Base-by-base conservation (phyloP, 2,888 invertebrate species). In the Eupithecia abbreviata region DNA sequence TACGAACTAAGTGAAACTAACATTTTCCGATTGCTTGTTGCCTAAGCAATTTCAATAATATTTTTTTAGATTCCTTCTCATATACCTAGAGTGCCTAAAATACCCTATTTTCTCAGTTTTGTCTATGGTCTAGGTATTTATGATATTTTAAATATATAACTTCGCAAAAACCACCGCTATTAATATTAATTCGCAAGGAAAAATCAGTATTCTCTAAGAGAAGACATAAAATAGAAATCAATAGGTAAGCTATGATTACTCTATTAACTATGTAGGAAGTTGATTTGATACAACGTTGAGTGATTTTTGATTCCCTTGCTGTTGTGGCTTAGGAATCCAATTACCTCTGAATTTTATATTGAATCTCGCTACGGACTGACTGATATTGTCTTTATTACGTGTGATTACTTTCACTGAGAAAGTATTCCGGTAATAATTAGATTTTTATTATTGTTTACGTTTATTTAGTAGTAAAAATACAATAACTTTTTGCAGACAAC, bases 331-430 rank as follows among this genome's bases (percentile, higher is more conserved):
- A 58, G 68, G 47, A 71, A 77, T 66, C 71, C 73, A 74, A 77
- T 77, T 58, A 71, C 49, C 41, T n/a, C 47, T 77, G 74, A 77
- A 77, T 77, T 72, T 71, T 71, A 49, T 73, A 77, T 70, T 66
- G 55, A 58, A 66, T 41, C 45, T 41, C 72, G 51, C 45, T 55
- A 68, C 42, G 9, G 62, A 71, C 68, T 49, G 43, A 69, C n/a
- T 58, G 7, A 18, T 7, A 58, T 58, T 58, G 7, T 58, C 18
- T 18, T n/a, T 58, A 18, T 58, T 18, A 18, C 58, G 58, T 55
- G 58, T 58, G n/a, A 18, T 58, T 58, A 58, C 62, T 62, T 62
- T 62, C 62, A 62, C 30, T 10, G 62, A 62, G 62, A 30, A 30
- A 62, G 62, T 62, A 30, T 4, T 62, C 30, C 4, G 62, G 30